Base-by-base conservation (phyloP, 1,140 invertebrate species). In the Musca domestica region DNA sequence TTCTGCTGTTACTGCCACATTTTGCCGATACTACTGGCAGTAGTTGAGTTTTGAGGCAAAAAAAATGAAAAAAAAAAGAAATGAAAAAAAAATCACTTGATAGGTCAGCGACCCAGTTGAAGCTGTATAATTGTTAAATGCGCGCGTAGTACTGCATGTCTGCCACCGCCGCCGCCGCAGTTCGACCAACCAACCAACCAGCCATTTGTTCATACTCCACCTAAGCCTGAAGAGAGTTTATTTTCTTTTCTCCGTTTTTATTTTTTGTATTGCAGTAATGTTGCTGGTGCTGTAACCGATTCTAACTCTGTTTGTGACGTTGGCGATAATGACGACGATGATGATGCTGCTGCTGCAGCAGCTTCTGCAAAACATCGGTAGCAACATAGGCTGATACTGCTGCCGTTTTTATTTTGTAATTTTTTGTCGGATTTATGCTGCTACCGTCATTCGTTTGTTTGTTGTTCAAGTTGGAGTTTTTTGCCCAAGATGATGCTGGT, bases 21-120 rank as follows among this genome's bases (percentile, higher is more conserved):
- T 67, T 46, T 67, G 52, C 66, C 51, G 41, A 30, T 46, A 34
- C 23, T 30, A n/a, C n/a, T 41, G 34, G 5, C 34, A 41, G 34
- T 41, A 41, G 27, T 30, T 30, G 27, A 30, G 27, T 30, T 30
- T 30, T 30, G 34, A 41, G 34, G 34, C 34, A 41, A 41, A 41
- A 41, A 41, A 41, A 41, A 30, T 4, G 27, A 30, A 30, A 9
- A 30, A 30, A 30, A 41, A 41, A 41, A 41, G 34, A 41, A 41
- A 27, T 61, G 56, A 10, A 22, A 34, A 27, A 47, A 30, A 64
- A 64, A 51, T 64, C 67, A 68, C 67, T 68, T 68, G 67, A 68
- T 68, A 68, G 67, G 67, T 68, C 67, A 68, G 67, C 46, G 67
- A 68, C 67, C 67, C 52, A 68, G 58, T 68, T 47, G 66, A 67